A percentile compares a stretch with the other conserved stretches of the same genome.
These are phyloP conservation scores for Peucedramus taeniatus DNA, from an alignment of 2,113 vertebrate genomes.

Conservation along the genomic window DNA sequence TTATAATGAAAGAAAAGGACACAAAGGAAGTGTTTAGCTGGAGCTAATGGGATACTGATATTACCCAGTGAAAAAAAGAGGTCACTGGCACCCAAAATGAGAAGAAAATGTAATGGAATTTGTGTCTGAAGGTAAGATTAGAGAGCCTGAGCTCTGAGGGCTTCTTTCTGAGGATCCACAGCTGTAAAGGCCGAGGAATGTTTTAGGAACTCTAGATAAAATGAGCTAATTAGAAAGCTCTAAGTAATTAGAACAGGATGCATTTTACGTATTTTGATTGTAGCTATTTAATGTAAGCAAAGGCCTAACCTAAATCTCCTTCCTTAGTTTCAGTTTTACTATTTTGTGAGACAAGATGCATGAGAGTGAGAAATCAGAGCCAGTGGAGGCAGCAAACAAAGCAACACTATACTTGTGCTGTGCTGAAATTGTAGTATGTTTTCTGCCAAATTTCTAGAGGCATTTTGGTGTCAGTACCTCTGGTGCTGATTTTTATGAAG, in stretches of 20 bases:
- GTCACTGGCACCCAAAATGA: neutral
- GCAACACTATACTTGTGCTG: neutral
- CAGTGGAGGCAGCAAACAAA: neutral
- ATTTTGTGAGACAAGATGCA: neutral
- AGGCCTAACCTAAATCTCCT: neutral
- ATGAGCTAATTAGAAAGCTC: neutral
- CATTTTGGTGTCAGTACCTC: neutral
- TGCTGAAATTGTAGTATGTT: neutral
- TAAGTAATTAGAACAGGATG: neutral
- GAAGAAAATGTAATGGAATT: neutral
- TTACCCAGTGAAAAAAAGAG: neutral
- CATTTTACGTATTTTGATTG: neutral
- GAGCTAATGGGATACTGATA: neutral
- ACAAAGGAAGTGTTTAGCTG: neutral
- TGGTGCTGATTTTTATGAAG: neutral
- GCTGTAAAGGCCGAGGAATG: neutral
- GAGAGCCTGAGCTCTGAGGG: neutral
- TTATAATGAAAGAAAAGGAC: neutral
- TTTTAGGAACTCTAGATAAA: neutral
- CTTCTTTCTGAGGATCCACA: neutral
- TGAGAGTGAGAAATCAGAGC: neutral
- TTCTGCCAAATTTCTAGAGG: neutral
- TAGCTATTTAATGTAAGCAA: neutral
- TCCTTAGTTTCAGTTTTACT: neutral
- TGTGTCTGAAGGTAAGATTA: neutral